Base-by-base conservation (phyloP, 2,888 invertebrate genomes). In the Drosophila paramelanica region DNA sequence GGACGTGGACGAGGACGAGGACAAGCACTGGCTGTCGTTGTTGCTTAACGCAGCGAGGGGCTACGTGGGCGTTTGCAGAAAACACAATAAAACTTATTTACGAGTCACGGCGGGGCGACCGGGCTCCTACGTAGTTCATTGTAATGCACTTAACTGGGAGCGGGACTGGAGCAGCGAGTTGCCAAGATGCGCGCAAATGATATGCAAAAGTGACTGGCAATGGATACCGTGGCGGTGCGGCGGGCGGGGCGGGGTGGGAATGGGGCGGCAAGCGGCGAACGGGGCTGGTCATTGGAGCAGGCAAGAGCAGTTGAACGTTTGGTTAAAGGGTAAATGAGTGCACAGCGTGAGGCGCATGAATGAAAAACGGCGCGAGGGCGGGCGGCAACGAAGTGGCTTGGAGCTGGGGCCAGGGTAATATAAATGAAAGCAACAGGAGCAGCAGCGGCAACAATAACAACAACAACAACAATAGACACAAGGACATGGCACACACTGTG, bases 51-150 rank as follows among this genome's bases (percentile, higher is more conserved):
- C 23, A 55, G 70, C 13, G 31, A 58, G 20, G 52, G 42, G 17
- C 45, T 31, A 49, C 61, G 75, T 79, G 77, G 79, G 79, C 71
- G 80, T 71, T 65, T 64, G 55, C 76, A 77, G 53, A 76, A 76
- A 89, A 88, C 78, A 88, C 90, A 89, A 89, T 90, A 87, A 90
- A 89, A 89, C 89, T 89, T 88, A 90, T 90, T 90, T 90, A 89
- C 90, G 90, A 89, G 81, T 81, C 90, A 90, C 90, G 85, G 73
- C 86, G 82, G 88, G 79, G 79, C 71, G 73, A 73, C 50, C 52
- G 64, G 25, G 72, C 84, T 71, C 65, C 81, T 51, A 72, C 74
- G 77, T 75, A 89, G 89, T 89, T 89, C 86, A 86, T 86, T 86
- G 86, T 86, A 85, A 85, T 89, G 88, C 88, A 89, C 90, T 88